These are phyloP conservation scores for Neofelis nebulosa DNA, from an alignment of 2,113 vertebrate genomes.

Conservation along the genomic window DNA sequence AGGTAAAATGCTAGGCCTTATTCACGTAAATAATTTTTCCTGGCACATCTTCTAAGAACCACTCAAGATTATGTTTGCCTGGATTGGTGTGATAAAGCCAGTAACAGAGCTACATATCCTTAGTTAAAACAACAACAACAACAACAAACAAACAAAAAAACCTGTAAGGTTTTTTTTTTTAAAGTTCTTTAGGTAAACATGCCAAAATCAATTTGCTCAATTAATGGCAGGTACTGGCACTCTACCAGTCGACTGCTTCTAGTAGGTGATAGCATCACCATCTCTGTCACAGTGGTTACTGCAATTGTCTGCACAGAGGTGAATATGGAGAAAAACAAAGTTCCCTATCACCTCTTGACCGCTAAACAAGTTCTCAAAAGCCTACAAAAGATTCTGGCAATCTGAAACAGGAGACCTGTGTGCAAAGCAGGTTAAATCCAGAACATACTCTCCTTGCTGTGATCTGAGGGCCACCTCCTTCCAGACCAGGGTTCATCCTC, in stretches of 20 bases:
- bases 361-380: neutral
- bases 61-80: neutral
- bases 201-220: neutral
- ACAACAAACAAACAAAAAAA: neutral
- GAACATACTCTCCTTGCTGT: neutral
- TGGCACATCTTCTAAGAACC: neutral
- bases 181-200: neutral
- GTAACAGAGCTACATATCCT: neutral
- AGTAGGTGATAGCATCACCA: neutral
- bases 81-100: neutral
- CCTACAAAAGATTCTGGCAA: neutral
- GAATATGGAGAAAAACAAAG: neutral
- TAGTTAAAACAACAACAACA: too few relatives aligned
- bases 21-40: constrained; percentile 42
- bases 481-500: neutral
- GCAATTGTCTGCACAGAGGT: neutral
- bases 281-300: neutral
- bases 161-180: neutral
- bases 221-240: neutral
- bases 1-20: constrained; percentile 35
- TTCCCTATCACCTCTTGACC: neutral
- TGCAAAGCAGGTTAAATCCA: neutral
- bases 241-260: neutral
- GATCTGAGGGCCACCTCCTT: neutral
- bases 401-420: neutral